A percentile compares a stretch with the other conserved stretches of the same genome.
phyloP scores from a whole-genome alignment of 1,140 invertebrate species.

The Dysdera silvatica region DNA sequence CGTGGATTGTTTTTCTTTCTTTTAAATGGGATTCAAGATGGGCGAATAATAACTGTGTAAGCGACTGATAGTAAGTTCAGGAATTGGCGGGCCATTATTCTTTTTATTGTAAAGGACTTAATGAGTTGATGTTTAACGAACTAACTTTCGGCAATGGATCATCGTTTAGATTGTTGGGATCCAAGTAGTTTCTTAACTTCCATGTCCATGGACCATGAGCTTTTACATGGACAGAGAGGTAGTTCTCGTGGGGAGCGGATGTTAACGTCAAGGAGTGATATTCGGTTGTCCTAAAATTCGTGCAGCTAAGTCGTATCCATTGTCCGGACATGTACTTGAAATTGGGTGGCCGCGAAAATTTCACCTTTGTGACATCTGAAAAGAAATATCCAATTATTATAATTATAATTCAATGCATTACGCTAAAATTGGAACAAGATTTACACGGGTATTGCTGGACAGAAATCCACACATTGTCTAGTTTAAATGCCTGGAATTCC shows the following conservation, averaged over 20 bases:
- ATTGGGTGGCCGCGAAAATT: constrained; percentile 73
- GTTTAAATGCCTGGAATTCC: no score
- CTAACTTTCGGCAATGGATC: constrained; percentile 64
- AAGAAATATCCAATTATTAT: constrained; percentile 24
- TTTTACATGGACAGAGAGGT: constrained; percentile 94
- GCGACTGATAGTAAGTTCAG: no score
- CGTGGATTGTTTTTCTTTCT: no score
- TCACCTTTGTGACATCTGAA: constrained; percentile 52
- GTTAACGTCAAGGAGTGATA: constrained; percentile 98
- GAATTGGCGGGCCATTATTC: no score
- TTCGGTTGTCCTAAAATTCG: constrained; percentile 81
- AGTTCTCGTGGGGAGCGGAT: constrained; percentile 96
- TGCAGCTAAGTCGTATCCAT: constrained; percentile 86
- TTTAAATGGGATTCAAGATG: no score
- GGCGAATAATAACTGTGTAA: no score
- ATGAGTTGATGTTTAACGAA: no score
- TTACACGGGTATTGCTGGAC: neutral
- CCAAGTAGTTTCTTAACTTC: constrained; percentile 94
- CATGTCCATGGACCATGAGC: constrained; percentile 98
- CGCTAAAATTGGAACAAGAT: neutral
- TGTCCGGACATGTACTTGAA: constrained; percentile 88
- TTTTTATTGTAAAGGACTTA: no score
- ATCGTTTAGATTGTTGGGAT: constrained; percentile 85
- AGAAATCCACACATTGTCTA: no score
- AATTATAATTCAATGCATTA: neutral